Conservation (phyloP, 2,797 vertebrate species). For the Lophotriccus pileatus region DNA sequence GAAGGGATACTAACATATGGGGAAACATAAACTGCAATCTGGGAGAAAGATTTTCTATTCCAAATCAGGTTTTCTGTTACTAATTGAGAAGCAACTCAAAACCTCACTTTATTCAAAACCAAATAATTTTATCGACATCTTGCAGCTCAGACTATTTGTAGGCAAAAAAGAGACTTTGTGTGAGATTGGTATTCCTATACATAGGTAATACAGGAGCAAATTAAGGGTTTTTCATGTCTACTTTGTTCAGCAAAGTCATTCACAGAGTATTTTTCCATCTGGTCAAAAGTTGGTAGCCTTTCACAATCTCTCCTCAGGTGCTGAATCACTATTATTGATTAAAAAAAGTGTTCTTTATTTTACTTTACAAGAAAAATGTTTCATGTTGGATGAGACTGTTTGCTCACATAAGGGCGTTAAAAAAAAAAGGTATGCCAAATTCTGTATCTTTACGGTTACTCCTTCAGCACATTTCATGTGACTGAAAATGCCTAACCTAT, state of each 20-base stretch:
- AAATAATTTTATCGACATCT: not conserved
- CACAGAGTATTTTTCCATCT: not conserved
- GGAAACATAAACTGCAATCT: not conserved
- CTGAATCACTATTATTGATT: not conserved
- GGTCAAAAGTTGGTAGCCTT: not conserved
- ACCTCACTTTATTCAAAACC: not conserved
- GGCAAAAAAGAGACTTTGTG: not conserved
- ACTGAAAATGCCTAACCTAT: not conserved
- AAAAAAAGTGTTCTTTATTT: not conserved
- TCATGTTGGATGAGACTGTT: not conserved
- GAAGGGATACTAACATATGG: not conserved
- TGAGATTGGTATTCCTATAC: not conserved
- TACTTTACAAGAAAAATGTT: not conserved
- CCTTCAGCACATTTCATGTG: not conserved
- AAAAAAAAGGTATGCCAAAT: not conserved
- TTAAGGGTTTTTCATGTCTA: not conserved
- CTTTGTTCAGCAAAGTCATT: not conserved
- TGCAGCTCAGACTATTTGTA: not conserved
- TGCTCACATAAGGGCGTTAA: not conserved
- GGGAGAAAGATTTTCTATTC: not conserved
- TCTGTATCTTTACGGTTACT: not conserved
- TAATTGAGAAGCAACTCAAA: not conserved
- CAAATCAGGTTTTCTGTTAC: not conserved
- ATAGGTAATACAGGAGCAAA: not conserved
- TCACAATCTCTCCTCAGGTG: not conserved